phyloP scores from a whole-genome alignment of 2,113 vertebrate species.

The Turnix velox region DNA sequence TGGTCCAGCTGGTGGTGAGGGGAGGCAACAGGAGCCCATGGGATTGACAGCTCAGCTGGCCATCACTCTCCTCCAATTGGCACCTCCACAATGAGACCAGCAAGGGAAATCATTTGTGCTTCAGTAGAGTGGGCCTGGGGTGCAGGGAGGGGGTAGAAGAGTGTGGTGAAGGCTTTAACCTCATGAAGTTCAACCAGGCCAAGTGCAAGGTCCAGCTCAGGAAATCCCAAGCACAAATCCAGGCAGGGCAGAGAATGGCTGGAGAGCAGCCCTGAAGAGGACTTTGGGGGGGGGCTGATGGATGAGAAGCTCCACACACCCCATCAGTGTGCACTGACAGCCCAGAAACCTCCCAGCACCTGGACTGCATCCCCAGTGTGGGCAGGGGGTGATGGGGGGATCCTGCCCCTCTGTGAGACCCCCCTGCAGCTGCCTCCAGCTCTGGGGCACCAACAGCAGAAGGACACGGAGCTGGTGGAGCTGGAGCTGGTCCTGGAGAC shows the following conservation, averaged over 20 bases:
- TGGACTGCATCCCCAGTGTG: not conserved
- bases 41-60: not conserved
- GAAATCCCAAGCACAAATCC: not conserved
- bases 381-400: not conserved
- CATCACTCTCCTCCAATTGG: rapidly evolving
- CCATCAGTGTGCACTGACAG: not conserved
- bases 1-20: rapidly evolving
- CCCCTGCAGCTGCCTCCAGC: not conserved
- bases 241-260: not conserved
- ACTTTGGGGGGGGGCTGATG: not conserved
- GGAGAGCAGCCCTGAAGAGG: not conserved
- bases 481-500: not conserved
- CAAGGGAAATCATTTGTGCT: not conserved
- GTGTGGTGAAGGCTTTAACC: not conserved
- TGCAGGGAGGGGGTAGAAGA: no score
- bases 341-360: not conserved
- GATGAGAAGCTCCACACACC: not conserved
- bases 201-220: not conserved
- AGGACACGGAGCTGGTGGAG: not conserved
- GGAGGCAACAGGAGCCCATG: not conserved
- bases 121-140: rapidly evolving
- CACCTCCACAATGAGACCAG: rapidly evolving
- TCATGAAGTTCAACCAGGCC: not conserved
- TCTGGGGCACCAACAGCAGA: not conserved
- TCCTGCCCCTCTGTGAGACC: not conserved